Percentiles rank a stretch among this genome's conserved stretches.
Conservation (phyloP, 2,113 vertebrate species). For the Mola mola region DNA sequence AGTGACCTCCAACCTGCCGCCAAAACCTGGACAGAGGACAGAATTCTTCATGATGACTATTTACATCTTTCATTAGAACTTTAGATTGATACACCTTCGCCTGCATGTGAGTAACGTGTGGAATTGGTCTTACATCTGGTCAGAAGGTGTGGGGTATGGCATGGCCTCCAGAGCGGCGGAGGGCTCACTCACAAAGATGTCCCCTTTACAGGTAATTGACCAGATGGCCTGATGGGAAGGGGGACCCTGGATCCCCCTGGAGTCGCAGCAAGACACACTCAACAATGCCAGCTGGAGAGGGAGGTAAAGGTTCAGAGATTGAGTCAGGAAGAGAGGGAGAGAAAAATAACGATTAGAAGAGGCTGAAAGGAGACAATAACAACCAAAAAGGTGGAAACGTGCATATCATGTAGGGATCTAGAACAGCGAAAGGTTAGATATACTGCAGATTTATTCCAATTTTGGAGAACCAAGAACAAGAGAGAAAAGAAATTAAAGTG, state of each 20-base stretch:
- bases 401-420: background rate
- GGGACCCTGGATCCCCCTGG: constrained; percentile 87
- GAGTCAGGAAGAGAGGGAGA: background rate
- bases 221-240: constrained; percentile 94
- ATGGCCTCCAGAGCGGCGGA: constrained; percentile 84
- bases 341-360: background rate
- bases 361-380: background rate
- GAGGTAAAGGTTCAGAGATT: background rate
- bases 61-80: background rate
- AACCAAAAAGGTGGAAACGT: background rate
- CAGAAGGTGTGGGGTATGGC: constrained; percentile 85
- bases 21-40: constrained; percentile 87
- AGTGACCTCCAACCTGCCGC: constrained; percentile 94
- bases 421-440: background rate
- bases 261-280: constrained; percentile 91
- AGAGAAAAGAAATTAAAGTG: no score
- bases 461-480: no score
- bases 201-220: constrained; percentile 96
- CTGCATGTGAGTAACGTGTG: background rate
- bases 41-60: background rate
- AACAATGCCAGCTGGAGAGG: constrained; percentile 87
- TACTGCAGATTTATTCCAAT: no score
- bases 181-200: constrained; percentile 96
- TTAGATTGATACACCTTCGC: background rate
- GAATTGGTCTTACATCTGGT: constrained; percentile 88